phyloP scores from a whole-genome alignment of 2,888 invertebrate genomes.

The Pollenia angustigena region DNA sequence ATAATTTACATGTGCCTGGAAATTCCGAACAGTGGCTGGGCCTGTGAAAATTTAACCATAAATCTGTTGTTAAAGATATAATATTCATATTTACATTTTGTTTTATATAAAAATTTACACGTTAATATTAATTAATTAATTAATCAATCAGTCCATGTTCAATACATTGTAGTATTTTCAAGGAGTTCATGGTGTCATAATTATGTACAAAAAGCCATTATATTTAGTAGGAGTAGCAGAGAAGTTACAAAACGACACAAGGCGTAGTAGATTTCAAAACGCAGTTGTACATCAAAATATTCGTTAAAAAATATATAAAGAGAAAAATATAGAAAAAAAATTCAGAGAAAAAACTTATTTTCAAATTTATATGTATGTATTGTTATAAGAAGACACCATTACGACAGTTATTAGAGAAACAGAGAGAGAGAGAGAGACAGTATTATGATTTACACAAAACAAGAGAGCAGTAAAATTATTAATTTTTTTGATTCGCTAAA shows the following conservation, averaged over 20 bases:
- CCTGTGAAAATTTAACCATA: slow-evolving; percentile 68
- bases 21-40: slow-evolving; percentile 70
- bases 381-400: slow-evolving; percentile 62
- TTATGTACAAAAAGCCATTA: slow-evolving; percentile 50
- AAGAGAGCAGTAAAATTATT: slow-evolving; percentile 17
- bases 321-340: slow-evolving; percentile 47
- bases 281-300: slow-evolving; percentile 44
- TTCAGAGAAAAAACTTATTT: slow-evolving; percentile 54
- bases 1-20: slow-evolving; percentile 70
- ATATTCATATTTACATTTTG: slow-evolving; percentile 50
- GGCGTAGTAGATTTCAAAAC: slow-evolving; percentile 35
- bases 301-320: slow-evolving; percentile 41
- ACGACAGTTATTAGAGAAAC: slow-evolving; percentile 61
- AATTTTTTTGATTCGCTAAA: slow-evolving; percentile 2
- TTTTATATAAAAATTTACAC: not conserved
- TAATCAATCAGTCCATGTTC: slow-evolving; percentile 6
- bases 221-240: slow-evolving; percentile 20
- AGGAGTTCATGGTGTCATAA: slow-evolving; percentile 20
- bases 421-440: slow-evolving; percentile 43
- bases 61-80: slow-evolving; percentile 46
- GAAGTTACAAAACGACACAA: slow-evolving; percentile 24
- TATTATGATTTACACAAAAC: slow-evolving; percentile 53
- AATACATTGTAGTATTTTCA: not conserved
- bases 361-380: slow-evolving; percentile 6
- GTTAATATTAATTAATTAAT: not conserved